A percentile compares a stretch with the other conserved stretches of the same genome.
Conservation (phyloP, 2,888 invertebrate genomes). For the Amiota communis region DNA sequence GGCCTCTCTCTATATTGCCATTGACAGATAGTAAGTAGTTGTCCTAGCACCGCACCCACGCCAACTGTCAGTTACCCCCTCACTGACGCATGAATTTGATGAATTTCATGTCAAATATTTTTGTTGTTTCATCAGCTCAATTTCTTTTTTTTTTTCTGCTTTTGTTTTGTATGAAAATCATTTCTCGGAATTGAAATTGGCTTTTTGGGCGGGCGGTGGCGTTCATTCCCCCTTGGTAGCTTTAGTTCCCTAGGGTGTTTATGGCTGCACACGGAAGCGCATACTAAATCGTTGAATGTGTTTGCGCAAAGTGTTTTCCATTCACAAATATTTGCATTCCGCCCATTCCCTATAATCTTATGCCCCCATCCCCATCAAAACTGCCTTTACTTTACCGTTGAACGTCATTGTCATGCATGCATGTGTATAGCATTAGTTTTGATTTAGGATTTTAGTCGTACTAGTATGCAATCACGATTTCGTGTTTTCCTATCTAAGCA, state of each 20-base stretch:
- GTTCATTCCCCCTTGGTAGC: constrained; percentile 18
- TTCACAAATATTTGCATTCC: constrained; percentile 63
- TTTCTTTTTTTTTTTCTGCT: constrained; percentile 32
- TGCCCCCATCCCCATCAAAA: neutral
- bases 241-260: constrained; percentile 31
- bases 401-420: constrained; percentile 37
- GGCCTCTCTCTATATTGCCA: constrained; percentile 22
- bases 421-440: constrained; percentile 44
- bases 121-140: constrained; percentile 51
- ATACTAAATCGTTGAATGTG: constrained; percentile 58
- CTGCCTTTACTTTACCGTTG: neutral
- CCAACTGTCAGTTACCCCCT: constrained; percentile 18
- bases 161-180: constrained; percentile 57
- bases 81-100: constrained; percentile 56
- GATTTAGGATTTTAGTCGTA: constrained; percentile 24
- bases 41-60: no score
- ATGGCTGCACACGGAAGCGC: constrained; percentile 36
- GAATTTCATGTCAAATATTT: constrained; percentile 68
- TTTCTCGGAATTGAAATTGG: constrained; percentile 62
- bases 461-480: no score
- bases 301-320: constrained; percentile 63
- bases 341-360: neutral
- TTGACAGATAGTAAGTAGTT: neutral
- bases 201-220: constrained; percentile 42
- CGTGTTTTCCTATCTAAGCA: no score